These are phyloP conservation scores for Aleiodes sp. DNA, from an alignment of 1,140 invertebrate species.

Conservation along the genomic window DNA sequence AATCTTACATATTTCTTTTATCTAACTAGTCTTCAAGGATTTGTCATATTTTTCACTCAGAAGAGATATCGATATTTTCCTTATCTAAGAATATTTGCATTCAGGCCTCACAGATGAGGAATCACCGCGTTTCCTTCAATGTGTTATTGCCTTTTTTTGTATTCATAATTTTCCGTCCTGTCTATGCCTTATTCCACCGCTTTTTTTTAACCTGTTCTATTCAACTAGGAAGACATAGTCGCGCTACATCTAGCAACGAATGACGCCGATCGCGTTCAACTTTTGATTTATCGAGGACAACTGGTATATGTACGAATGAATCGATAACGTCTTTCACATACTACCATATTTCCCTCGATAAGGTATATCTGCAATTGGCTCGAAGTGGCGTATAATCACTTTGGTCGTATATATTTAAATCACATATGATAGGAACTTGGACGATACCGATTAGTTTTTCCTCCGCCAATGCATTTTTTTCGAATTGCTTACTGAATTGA, in stretches of 20 bases:
- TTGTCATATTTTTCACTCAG: constrained; percentile 2
- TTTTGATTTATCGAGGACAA: constrained; percentile 37
- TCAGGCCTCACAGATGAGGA: background rate
- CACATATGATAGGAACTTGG: background rate
- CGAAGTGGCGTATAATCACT: constrained; percentile 18
- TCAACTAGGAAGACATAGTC: constrained; percentile 17
- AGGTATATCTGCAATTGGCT: background rate
- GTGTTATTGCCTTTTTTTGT: background rate
- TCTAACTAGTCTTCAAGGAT: background rate
- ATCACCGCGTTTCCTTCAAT: background rate
- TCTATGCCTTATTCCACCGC: no score
- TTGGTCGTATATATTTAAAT: constrained; percentile 10
- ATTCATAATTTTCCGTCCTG: background rate
- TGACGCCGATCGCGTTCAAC: constrained; percentile 23
- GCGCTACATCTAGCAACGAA: constrained; percentile 5
- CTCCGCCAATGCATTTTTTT: background rate
- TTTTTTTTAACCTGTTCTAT: no score
- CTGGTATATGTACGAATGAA: constrained; percentile 24
- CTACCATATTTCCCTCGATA: constrained; percentile 17
- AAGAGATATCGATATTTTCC: background rate
- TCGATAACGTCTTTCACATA: constrained; percentile 25
- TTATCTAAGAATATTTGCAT: background rate
- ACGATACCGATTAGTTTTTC: constrained; percentile 19
- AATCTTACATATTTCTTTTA: background rate
- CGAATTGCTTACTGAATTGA: background rate